These are phyloP conservation scores for Lophius americanus DNA, from an alignment of 2,797 vertebrate species.

Conservation along the genomic window DNA sequence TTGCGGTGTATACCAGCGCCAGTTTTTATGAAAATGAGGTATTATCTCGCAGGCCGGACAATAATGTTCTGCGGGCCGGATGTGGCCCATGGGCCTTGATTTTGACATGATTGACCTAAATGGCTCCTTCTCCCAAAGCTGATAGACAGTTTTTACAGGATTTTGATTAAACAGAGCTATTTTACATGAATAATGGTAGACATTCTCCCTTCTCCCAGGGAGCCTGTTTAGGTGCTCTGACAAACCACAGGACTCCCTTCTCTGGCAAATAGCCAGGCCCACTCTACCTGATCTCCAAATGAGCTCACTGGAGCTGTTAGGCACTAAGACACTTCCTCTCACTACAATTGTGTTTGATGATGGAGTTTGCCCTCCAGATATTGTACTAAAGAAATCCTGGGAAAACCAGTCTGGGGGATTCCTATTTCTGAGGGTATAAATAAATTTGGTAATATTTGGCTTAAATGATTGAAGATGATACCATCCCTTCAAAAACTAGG, in stretches of 20 bases:
- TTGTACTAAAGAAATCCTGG: background rate
- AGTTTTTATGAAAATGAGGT: too few relatives aligned
- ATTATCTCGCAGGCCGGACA: too few relatives aligned
- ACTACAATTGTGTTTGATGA: background rate
- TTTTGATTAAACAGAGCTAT: too few relatives aligned
- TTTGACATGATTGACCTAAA: too few relatives aligned
- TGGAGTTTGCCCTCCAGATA: background rate
- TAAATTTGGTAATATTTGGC: background rate
- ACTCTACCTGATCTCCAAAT: slow-evolving; percentile 32
- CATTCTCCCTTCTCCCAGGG: slow-evolving; percentile 13
- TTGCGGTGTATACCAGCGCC: too few relatives aligned
- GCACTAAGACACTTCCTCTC: slow-evolving; percentile 11
- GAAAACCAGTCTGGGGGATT: background rate
- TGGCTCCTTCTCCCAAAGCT: too few relatives aligned
- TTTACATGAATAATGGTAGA: too few relatives aligned
- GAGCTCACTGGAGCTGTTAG: background rate
- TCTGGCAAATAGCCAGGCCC: slow-evolving; percentile 35
- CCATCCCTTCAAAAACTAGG: too few relatives aligned
- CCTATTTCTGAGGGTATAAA: background rate
- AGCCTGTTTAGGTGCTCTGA: slow-evolving; percentile 34
- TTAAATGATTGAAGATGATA: too few relatives aligned
- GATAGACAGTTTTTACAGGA: too few relatives aligned
- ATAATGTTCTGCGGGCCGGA: too few relatives aligned
- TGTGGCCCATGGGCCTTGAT: too few relatives aligned
- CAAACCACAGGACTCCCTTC: slow-evolving; percentile 38